A percentile compares a stretch with the other conserved stretches of the same genome.
phyloP scores from a whole-genome alignment of 2,113 vertebrate species.

The Platysternon megacephalum region DNA sequence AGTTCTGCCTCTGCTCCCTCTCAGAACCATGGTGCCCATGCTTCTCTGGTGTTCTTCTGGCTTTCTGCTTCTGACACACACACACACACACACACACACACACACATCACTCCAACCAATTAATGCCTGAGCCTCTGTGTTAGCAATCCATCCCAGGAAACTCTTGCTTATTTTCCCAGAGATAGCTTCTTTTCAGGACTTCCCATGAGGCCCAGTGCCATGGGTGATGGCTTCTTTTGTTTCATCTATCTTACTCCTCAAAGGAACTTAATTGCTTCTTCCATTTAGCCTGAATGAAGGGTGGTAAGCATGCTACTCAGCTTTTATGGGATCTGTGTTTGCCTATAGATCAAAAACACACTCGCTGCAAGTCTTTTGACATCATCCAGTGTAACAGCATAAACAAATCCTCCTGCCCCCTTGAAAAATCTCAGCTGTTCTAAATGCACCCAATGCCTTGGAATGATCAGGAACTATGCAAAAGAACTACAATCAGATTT shows the following conservation, averaged over 20 bases:
- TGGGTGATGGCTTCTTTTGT: neutral
- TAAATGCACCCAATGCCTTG: neutral
- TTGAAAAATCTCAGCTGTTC: neutral
- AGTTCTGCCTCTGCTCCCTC: too few relatives aligned
- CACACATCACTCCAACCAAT: too few relatives aligned
- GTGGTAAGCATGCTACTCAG: neutral
- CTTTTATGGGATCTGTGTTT: neutral
- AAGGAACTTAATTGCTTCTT: neutral
- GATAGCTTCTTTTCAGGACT: neutral
- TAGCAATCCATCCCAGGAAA: neutral
- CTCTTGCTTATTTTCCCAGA: neutral
- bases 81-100: too few relatives aligned
- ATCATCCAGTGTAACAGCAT: neutral
- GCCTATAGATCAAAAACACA: neutral
- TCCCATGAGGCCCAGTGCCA: neutral
- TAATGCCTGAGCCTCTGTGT: too few relatives aligned
- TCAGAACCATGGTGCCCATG: too few relatives aligned
- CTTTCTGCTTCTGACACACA: too few relatives aligned
- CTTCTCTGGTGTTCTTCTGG: too few relatives aligned
- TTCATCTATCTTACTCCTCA: neutral
- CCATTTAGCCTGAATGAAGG: neutral
- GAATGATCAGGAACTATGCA: neutral
- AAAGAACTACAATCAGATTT: neutral
- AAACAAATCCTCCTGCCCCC: neutral
- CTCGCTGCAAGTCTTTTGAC: neutral